phyloP scores from a whole-genome alignment of 2,888 invertebrate genomes.

The Ophion obscuratus region DNA sequence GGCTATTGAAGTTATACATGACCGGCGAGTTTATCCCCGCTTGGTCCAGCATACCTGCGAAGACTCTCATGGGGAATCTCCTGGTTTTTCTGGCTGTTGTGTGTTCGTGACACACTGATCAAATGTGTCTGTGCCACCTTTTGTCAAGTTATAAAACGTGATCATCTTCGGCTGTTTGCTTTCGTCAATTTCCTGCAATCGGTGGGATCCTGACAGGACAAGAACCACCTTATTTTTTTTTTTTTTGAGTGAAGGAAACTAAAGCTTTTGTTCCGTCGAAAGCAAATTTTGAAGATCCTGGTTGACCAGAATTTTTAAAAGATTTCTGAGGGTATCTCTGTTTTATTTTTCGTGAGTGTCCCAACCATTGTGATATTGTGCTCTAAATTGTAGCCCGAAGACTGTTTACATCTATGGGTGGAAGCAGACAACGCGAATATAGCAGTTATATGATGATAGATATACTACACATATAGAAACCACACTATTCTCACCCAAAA shows the following conservation, averaged over 20 bases:
- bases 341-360: background rate
- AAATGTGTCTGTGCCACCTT: background rate
- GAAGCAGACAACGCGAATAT: no score
- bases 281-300: no score
- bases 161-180: background rate
- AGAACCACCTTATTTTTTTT: background rate
- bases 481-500: no score
- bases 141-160: conserved; percentile 25
- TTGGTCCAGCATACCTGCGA: conserved; percentile 45
- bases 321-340: no score
- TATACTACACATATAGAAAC: no score
- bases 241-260: background rate
- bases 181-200: background rate
- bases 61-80: conserved; percentile 36
- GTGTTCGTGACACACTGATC: conserved; percentile 32
- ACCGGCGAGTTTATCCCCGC: conserved; percentile 15
- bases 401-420: background rate
- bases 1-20: background rate
- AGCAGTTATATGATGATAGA: no score
- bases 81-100: conserved; percentile 14
- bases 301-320: no score
- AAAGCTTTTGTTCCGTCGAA: no score
- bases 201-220: background rate
- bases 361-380: conserved; percentile 7
- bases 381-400: conserved; percentile 1